Evolutionary conservation across 2,797 vertebrate species (phyloP), one percentile per base, ranked within the genome.

Genomic region (Alca torda): DNA sequence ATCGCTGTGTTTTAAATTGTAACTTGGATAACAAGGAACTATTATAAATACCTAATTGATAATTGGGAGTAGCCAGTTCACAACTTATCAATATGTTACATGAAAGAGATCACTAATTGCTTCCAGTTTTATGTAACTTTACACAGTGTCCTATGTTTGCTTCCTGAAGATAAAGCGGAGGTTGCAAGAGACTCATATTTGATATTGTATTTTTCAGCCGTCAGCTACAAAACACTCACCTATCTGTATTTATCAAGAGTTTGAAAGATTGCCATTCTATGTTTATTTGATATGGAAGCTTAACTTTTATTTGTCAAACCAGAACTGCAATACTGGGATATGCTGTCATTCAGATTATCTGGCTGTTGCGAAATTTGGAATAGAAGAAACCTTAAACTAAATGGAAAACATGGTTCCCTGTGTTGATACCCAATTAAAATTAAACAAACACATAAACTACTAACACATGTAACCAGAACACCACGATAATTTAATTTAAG

Each of bases 391-490:
- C 19, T 89, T 77, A 45, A 84, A 39, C 33, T 57, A 60, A 79
- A 76, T 13, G 21, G 39, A 83, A 93, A 85, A 70, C 14, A 33
- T 33, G 12, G 9, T 76, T 89, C 13, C 24, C 45, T 83, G 9
- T 74, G 51, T 64, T 84, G 13, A 4, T 82, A 53, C 41, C 13
- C 37, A 86, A 75, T 77, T 85, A 91, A 92, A 92, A 87, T 85
- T 84, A 90, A 89, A 41, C 72, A 89, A 90, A 87, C 33, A 48
- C 33, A 56, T 26, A 69, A 91, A 84, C 35, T 75, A 68, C 35
- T 91, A 81, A 68, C 57, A 61, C 35, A n/a, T 64, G 65, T 81
- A 68, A 70, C 43, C 63, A 91, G 72, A 90, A 84, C n/a, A 86
- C 33, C 35, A 25, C 43, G 33, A 33, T 89, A 68, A 74, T 92